Percentiles rank a stretch among this genome's conserved stretches.
Conservation (phyloP, 2,888 invertebrate species). For the Drosophila mercatorum region DNA sequence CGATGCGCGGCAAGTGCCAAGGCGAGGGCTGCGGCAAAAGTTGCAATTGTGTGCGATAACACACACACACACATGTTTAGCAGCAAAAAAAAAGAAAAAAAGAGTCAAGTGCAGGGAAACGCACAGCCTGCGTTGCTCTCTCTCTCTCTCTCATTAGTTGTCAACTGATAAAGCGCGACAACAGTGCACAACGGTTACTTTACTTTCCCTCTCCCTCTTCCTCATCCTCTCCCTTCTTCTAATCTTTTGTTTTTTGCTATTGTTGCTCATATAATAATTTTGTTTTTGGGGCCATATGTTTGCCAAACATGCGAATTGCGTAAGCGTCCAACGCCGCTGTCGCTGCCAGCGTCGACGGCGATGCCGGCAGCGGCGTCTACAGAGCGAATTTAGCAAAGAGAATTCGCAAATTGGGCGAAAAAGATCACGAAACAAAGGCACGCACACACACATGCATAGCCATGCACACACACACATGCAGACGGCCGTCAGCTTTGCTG, state of each 20-base stretch:
- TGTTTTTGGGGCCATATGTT: conserved; percentile 53
- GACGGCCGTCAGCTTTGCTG: conserved; percentile 38
- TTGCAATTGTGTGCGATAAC: conserved; percentile 17
- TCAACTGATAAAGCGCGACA: conserved; percentile 26
- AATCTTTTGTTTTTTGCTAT: background rate
- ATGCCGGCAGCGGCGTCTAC: background rate
- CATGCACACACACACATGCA: conserved; percentile 6
- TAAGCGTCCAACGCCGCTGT: conserved; percentile 48
- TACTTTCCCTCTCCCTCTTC: background rate
- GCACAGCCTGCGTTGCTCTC: conserved; percentile 15
- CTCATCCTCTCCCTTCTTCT: conserved; percentile 3
- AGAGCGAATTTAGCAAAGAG: conserved; percentile 46
- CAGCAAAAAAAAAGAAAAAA: conserved; percentile 3
- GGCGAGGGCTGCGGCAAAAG: conserved; percentile 11
- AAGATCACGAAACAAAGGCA: conserved; percentile 54
- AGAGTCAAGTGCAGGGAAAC: conserved; percentile 34
- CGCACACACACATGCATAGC: conserved; percentile 5
- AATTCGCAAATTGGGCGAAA: conserved; percentile 62
- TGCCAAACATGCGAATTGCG: conserved; percentile 74
- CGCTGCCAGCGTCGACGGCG: background rate
- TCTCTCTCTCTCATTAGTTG: background rate
- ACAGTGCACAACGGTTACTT: conserved; percentile 3
- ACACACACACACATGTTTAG: background rate
- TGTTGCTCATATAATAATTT: conserved; percentile 15
- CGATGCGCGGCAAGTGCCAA: background rate